These are phyloP conservation scores for Oreortyx pictus DNA, from an alignment of 2,797 vertebrate genomes.

Conservation along the genomic window DNA sequence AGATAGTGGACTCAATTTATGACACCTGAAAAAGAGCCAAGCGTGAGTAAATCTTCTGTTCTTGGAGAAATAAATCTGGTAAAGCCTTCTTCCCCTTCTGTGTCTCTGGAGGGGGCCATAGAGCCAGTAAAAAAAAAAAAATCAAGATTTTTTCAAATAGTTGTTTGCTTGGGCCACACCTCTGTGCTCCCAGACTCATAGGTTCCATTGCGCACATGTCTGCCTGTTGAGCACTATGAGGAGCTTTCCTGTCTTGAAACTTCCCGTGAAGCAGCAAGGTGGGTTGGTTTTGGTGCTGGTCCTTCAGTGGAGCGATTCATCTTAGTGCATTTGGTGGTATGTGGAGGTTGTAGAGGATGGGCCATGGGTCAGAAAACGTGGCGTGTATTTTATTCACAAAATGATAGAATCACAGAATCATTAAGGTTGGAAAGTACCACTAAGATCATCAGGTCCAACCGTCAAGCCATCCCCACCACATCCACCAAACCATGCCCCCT, in stretches of 20 bases:
- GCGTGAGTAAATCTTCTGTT: conserved; percentile 75
- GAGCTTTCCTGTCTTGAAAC: background rate
- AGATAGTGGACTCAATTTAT: conserved; percentile 76
- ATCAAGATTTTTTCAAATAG: background rate
- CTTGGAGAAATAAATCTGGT: conserved; percentile 72
- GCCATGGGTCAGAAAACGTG: background rate
- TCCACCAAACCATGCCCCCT: too few relatives aligned
- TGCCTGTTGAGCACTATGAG: background rate
- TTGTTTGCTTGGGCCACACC: background rate
- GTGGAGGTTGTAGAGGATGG: background rate
- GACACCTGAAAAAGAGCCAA: conserved; percentile 78
- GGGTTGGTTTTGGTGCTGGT: background rate
- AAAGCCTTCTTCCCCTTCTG: background rate
- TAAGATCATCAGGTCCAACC: too few relatives aligned
- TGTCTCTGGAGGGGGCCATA: conserved; percentile 6
- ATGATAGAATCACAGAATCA: too few relatives aligned
- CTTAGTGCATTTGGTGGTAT: rapidly evolving
- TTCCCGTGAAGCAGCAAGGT: background rate
- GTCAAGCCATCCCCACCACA: too few relatives aligned
- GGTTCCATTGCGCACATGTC: background rate
- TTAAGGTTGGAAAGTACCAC: too few relatives aligned
- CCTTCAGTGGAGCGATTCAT: background rate
- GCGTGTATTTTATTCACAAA: rapidly evolving
- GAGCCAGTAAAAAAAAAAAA: background rate
- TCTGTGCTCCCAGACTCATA: background rate